Evolutionary conservation across 64 coral and sea anemone species (phyloP).

Genomic region (Acropora tenuis): DNA sequence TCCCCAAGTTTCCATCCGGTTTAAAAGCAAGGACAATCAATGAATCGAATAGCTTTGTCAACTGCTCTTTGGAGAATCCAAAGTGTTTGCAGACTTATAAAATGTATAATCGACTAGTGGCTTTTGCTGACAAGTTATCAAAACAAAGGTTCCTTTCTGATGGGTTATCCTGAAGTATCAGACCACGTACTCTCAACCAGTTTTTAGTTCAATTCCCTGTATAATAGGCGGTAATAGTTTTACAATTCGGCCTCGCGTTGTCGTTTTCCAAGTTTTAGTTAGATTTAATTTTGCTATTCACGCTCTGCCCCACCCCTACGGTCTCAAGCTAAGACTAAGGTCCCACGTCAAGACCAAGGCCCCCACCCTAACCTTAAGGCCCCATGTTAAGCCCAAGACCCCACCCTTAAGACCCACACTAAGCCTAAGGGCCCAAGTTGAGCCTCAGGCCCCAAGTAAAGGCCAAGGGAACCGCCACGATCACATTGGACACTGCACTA

Average conservation of each 20-base stretch:
- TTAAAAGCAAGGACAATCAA: slow-evolving; percentile 22
- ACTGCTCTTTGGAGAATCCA: background rate
- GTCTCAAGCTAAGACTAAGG: slow-evolving; percentile 3
- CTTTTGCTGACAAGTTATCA: slow-evolving; percentile 27
- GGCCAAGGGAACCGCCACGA: slow-evolving; percentile 15
- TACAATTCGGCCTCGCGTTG: background rate
- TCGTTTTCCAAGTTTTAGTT: background rate
- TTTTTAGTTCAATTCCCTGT: background rate
- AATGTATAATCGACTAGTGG: background rate
- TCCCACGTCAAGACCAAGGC: background rate
- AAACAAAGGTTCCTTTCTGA: slow-evolving; percentile 24
- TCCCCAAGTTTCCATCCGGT: slow-evolving; percentile 24
- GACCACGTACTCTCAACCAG: slow-evolving; percentile 30
- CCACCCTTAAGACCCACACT: background rate
- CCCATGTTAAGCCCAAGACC: background rate
- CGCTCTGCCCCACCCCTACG: background rate
- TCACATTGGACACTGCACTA: background rate
- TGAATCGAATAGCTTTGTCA: slow-evolving; percentile 23
- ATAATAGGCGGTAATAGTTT: too few relatives aligned
- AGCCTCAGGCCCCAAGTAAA: background rate
- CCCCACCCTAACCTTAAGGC: slow-evolving; percentile 16
- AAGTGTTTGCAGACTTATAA: too few relatives aligned
- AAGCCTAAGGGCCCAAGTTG: slow-evolving; percentile 3
- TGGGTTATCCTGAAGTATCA: slow-evolving; percentile 31
- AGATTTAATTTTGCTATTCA: slow-evolving; percentile 11